Evolutionary conservation across 1,140 invertebrate genomes (phyloP).

Genomic region (Dendrolimus kikuchii): DNA sequence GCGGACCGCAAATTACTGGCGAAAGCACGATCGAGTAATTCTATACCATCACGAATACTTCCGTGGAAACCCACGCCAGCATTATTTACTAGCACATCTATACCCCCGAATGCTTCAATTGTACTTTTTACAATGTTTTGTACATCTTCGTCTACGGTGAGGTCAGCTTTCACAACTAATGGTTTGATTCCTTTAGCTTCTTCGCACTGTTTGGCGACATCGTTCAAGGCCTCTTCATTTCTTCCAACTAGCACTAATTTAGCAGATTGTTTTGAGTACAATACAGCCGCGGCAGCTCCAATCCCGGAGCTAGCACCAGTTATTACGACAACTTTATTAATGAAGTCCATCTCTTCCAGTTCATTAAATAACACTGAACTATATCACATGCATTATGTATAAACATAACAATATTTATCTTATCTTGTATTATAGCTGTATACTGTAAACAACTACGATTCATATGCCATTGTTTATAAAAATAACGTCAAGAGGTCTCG

Average conservation of each 20-base stretch:
- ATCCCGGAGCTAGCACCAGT: conserved; percentile 88
- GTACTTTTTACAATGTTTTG: conserved; percentile 74
- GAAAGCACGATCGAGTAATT: conserved; percentile 81
- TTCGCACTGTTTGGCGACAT: conserved; percentile 61
- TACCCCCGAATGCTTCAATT: conserved; percentile 72
- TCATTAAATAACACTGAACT: too few species aligned
- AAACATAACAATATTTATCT: too few species aligned
- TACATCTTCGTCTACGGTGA: conserved; percentile 77
- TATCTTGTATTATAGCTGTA: too few species aligned
- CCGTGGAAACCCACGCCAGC: conserved; percentile 79
- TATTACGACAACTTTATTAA: conserved; percentile 75
- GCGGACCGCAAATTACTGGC: conserved; percentile 82
- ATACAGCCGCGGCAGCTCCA: conserved; percentile 80
- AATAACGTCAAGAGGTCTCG: too few species aligned
- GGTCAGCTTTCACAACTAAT: conserved; percentile 68
- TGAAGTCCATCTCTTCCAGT: conserved; percentile 48
- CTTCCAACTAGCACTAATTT: conserved; percentile 78
- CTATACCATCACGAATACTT: conserved; percentile 73
- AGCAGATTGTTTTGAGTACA: conserved; percentile 80
- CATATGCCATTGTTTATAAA: too few species aligned
- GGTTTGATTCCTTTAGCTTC: conserved; percentile 41
- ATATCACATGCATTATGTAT: too few species aligned
- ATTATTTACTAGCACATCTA: conserved; percentile 82
- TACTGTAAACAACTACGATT: too few species aligned
- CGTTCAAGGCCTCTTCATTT: conserved; percentile 77